phyloP scores from a whole-genome alignment of 2,113 vertebrate genomes.

The Reinhardtius hippoglossoides region DNA sequence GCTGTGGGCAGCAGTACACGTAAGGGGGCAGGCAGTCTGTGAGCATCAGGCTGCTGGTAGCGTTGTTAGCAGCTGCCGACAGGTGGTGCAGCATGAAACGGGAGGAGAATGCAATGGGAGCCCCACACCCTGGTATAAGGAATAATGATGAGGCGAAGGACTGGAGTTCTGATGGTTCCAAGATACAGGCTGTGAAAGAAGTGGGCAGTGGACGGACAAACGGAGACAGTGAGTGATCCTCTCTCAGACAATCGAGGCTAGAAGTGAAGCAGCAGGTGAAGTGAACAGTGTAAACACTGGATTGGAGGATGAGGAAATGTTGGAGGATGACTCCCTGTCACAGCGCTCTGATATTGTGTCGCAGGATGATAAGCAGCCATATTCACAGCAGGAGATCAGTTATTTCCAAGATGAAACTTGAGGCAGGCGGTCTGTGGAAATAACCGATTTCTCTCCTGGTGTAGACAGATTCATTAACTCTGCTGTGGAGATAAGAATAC shows the following conservation, averaged over 20 bases:
- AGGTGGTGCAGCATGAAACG: background rate
- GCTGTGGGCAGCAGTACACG: background rate
- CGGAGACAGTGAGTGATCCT: background rate
- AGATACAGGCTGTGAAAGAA: background rate
- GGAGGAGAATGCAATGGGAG: background rate
- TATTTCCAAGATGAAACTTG: background rate
- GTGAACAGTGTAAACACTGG: background rate
- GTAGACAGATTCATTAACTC: constrained; percentile 6
- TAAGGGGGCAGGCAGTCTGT: background rate
- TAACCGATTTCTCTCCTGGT: background rate
- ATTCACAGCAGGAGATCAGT: background rate
- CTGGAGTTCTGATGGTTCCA: background rate
- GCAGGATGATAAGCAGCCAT: constrained; percentile 2
- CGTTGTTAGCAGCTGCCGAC: background rate
- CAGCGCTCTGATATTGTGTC: background rate
- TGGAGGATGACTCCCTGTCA: background rate
- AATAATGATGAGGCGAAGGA: background rate
- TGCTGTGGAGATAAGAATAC: background rate
- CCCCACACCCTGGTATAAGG: background rate
- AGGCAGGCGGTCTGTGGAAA: background rate
- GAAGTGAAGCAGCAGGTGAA: background rate
- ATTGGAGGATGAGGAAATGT: background rate
- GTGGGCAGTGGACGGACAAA: background rate
- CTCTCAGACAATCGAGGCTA: background rate
- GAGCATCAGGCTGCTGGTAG: background rate